Conservation (phyloP, 2,888 invertebrate species). For the Lycaena phlaeas region DNA sequence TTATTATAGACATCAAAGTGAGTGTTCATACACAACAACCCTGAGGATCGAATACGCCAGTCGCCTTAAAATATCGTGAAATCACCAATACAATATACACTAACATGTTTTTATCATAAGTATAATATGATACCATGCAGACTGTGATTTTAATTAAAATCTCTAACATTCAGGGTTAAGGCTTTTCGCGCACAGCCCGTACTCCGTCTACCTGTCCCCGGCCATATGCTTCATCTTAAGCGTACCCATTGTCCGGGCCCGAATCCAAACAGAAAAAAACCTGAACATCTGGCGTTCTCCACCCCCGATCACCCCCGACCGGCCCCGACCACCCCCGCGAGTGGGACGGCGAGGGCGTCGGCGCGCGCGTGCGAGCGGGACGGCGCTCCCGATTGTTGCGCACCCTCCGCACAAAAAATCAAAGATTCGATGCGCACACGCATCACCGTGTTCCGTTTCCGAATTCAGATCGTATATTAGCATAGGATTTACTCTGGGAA, state of each 20-base stretch:
- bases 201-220: slow-evolving; percentile 31
- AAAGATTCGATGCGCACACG: slow-evolving; percentile 38
- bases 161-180: no score
- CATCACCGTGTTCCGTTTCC: slow-evolving; percentile 41
- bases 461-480: slow-evolving; percentile 29
- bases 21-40: no score
- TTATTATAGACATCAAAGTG: no score
- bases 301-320: slow-evolving; percentile 41
- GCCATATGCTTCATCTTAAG: slow-evolving; percentile 31
- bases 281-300: slow-evolving; percentile 45
- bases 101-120: no score
- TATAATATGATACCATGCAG: no score
- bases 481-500: slow-evolving; percentile 18
- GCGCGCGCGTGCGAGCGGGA: slow-evolving; percentile 1
- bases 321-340: no score
- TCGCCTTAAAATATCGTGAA: no score
- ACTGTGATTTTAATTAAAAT: no score
- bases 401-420: slow-evolving; percentile 23
- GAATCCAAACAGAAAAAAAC: slow-evolving; percentile 33
- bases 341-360: slow-evolving; percentile 25
- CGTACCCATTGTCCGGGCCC: slow-evolving; percentile 37
- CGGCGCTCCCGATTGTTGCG: background rate
- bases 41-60: no score
- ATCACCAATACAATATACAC: no score
- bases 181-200: no score